Evolutionary conservation across 2,113 vertebrate genomes (phyloP).

Genomic region (Equus quagga): DNA sequence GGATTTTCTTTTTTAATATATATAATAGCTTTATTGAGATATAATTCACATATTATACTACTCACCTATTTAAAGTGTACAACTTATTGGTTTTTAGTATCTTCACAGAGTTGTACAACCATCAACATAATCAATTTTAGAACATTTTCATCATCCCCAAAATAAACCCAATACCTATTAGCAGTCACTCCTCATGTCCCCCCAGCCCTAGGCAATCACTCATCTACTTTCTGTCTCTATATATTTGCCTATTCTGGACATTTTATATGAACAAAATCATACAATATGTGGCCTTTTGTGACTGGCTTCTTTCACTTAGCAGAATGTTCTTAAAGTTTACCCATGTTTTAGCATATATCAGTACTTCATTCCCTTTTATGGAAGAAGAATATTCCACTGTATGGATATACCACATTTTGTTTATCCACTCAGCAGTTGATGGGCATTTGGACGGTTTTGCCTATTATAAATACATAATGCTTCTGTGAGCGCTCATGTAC

Average conservation of each 20-base stretch:
- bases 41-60: not conserved
- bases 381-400: not conserved
- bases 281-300: not conserved
- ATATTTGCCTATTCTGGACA: not conserved
- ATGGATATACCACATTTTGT: not conserved
- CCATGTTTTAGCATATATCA: not conserved
- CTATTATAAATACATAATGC: not conserved
- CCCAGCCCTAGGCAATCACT: not conserved
- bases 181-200: not conserved
- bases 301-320: not conserved
- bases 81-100: not conserved
- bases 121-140: not conserved
- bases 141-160: not conserved
- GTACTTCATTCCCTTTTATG: not conserved
- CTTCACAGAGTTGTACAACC: not conserved
- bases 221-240: not conserved
- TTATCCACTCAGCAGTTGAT: not conserved
- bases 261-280: not conserved
- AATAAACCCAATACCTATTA: not conserved
- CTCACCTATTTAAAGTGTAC: not conserved
- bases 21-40: not conserved
- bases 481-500: not conserved
- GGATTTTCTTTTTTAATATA: not conserved
- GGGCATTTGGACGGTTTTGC: not conserved
- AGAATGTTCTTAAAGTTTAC: not conserved